Conservation (phyloP, 2,797 vertebrate species). For the Anomalospiza imberbis region DNA sequence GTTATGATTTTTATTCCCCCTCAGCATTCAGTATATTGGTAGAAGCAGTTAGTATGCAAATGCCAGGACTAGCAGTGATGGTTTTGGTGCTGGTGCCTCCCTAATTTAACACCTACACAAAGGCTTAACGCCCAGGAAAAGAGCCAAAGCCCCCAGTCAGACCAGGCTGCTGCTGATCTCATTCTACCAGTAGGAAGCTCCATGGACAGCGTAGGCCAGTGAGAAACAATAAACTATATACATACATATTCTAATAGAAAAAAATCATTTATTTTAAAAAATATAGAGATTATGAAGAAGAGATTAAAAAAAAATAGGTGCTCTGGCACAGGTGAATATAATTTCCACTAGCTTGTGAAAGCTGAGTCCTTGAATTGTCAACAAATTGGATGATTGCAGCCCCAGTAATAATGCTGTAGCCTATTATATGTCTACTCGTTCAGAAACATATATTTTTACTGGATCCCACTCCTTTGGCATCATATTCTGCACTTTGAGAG, state of each 20-base stretch:
- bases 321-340: neutral
- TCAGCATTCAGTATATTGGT: neutral
- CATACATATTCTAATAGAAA: neutral
- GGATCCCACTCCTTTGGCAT: neutral
- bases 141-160: neutral
- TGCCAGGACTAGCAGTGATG: neutral
- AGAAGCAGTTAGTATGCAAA: neutral
- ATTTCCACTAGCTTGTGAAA: neutral
- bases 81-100: neutral
- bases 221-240: neutral
- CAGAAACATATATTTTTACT: neutral
- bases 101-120: neutral
- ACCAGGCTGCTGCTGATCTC: neutral
- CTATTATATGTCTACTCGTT: neutral
- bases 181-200: neutral
- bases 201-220: neutral
- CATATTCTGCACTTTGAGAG: neutral
- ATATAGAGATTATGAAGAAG: neutral
- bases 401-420: neutral
- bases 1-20: neutral
- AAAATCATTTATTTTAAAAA: neutral
- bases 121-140: neutral
- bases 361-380: neutral
- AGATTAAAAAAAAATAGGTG: neutral
- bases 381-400: neutral